These are phyloP conservation scores for Disparrhopalites patrizii DNA, from an alignment of 2,888 invertebrate species.

Conservation along the genomic window DNA sequence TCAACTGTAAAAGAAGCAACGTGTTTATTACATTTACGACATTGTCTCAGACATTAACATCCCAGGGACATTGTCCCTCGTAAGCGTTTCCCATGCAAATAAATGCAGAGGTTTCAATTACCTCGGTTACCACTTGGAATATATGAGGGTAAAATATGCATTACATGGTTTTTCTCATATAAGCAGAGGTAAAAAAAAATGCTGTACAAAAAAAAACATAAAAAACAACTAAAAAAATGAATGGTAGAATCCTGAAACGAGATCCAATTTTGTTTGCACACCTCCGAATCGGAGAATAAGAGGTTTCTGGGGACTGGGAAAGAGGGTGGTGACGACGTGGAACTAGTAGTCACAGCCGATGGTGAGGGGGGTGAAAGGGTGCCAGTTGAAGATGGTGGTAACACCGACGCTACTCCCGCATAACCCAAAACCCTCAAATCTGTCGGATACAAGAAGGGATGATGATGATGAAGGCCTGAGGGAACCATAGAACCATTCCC, in stretches of 20 bases:
- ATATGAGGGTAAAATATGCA: too few relatives aligned
- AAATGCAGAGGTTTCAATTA: too few relatives aligned
- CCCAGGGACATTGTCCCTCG: too few relatives aligned
- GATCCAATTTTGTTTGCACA: too few relatives aligned
- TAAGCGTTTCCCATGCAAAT: too few relatives aligned
- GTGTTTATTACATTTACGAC: too few relatives aligned
- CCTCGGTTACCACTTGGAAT: too few relatives aligned
- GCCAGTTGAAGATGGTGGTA: conserved; percentile 25
- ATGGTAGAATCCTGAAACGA: too few relatives aligned
- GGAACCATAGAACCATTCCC: conserved; percentile 34
- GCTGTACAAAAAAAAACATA: neutral
- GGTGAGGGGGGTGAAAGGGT: conserved; percentile 37
- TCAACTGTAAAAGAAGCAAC: too few relatives aligned
- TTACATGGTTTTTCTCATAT: too few relatives aligned
- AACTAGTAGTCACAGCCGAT: conserved; percentile 31
- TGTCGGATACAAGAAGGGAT: conserved; percentile 46
- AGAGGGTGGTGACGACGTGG: conserved; percentile 26
- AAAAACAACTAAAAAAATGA: conserved; percentile 25
- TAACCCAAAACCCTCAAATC: conserved; percentile 47
- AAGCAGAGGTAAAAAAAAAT: neutral
- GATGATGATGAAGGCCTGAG: conserved; percentile 40
- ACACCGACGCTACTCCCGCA: conserved; percentile 34
- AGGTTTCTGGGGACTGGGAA: conserved; percentile 45
- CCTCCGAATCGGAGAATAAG: conserved; percentile 45
- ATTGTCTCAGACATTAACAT: too few relatives aligned